phyloP scores from a whole-genome alignment of 2,797 vertebrate genomes.

The Hypotaenidia okinawae region DNA sequence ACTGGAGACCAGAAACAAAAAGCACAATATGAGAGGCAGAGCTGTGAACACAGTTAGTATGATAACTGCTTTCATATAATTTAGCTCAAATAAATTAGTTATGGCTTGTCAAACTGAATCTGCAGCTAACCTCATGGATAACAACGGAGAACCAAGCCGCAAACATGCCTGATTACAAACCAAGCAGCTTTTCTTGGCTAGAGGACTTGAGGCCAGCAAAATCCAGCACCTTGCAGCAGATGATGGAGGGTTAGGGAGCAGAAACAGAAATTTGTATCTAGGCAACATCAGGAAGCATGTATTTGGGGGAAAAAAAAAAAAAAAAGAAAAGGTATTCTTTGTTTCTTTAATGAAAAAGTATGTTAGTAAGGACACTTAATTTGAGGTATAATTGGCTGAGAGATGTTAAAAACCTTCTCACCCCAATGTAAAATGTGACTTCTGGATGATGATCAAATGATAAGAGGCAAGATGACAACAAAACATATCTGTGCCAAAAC shows the following conservation, averaged over 20 bases:
- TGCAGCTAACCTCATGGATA: not conserved
- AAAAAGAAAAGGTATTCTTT: not conserved
- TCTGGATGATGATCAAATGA: not conserved
- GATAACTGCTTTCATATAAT: slow-evolving; percentile 5
- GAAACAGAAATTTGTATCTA: slow-evolving; percentile 9
- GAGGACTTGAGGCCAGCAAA: not conserved
- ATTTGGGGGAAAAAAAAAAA: not conserved
- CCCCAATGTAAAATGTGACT: not conserved
- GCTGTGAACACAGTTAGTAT: not conserved
- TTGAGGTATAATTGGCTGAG: not conserved
- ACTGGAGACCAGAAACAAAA: not conserved
- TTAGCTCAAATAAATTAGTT: slow-evolving; percentile 41
- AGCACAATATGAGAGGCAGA: not conserved
- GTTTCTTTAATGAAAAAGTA: not conserved
- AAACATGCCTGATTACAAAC: not conserved
- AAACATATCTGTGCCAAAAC: not conserved
- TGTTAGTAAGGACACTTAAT: not conserved
- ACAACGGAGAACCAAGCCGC: not conserved
- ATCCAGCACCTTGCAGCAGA: not conserved
- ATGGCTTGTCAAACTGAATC: slow-evolving; percentile 28
- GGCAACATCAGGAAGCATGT: slow-evolving; percentile 6
- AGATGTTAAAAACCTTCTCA: not conserved
- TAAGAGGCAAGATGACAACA: not conserved
- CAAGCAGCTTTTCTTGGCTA: not conserved
- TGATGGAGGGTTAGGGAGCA: not conserved